Base-by-base conservation (phyloP, 1,140 invertebrate genomes). In the Antheraea pernyi region DNA sequence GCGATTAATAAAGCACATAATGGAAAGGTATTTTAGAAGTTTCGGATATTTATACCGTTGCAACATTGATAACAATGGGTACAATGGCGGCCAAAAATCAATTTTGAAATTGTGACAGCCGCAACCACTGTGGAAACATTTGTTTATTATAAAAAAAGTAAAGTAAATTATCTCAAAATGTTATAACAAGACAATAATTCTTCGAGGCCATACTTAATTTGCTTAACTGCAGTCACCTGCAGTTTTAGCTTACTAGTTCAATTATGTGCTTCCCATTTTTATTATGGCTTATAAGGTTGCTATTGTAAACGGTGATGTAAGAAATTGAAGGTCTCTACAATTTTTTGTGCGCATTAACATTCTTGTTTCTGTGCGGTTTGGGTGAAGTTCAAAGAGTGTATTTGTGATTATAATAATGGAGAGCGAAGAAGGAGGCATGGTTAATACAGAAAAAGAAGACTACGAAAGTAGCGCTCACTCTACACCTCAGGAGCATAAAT, bases 11-110 rank as follows among this genome's bases (percentile, higher is more conserved):
- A 30, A 30, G 22, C 22, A 30, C 22, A 30, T 30, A 30, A 30
- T 30, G 22, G 22, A 30, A 30, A 30, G 22, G 22, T 2, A 42
- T 42, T 42, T 42, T 42, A 42, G 7, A 42, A 42, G 39, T 42
- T 9, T 42, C 11, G 1, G 7, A 42, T 42, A 42, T 42, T 42
- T 42, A 7, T 9, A 42, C 0, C 11, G 7, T 42, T 9, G 39
- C 39, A 42, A 42, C 18, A 70, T 22, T 30, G 19, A 22, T 48
- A 66, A 58, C 42, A 22, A 42, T 66, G 9, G 9, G 16, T 66
- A 73, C 72, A 84, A 88, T 88, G 86, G 84, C 86, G 85, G 79
- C 79, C 79, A 86, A 91, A 90, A 90, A 90, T 91, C 89, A 88
- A 91, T 89, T 90, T 90, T 85, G 79, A 89, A 90, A 70, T 80